Evolutionary conservation across 1,140 invertebrate genomes (phyloP).

Genomic region (Eupristina koningsbergeri): DNA sequence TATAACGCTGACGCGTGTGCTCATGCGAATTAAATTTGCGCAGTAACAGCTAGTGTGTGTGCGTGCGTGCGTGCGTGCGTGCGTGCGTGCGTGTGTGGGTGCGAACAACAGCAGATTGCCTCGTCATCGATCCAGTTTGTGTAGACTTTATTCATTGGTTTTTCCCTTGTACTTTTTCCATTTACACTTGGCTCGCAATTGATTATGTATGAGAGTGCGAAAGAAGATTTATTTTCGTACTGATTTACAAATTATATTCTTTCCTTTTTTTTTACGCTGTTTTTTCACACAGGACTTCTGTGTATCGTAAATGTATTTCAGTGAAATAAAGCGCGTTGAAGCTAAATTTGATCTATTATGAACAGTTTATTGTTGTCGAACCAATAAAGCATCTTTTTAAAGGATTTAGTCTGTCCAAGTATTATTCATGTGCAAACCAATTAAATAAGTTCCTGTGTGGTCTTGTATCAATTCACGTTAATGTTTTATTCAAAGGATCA

Average conservation of each 20-base stretch:
- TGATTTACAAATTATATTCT: not conserved
- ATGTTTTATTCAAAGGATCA: conserved; percentile 18
- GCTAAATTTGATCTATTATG: not conserved
- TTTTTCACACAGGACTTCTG: not conserved
- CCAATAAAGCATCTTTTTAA: not conserved
- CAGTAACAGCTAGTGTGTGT: too few species aligned
- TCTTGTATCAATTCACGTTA: not conserved
- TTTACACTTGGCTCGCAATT: not conserved
- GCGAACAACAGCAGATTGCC: conserved; percentile 21
- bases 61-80: not conserved
- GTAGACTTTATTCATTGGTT: not conserved
- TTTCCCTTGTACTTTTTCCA: not conserved
- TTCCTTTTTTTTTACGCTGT: too few species aligned
- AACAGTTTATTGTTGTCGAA: not conserved
- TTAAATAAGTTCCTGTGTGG: not conserved
- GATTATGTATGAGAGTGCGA: not conserved
- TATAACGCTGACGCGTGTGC: conserved; percentile 22
- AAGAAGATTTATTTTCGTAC: not conserved
- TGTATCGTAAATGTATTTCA: not conserved
- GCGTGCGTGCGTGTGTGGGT: not conserved
- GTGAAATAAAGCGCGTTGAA: not conserved
- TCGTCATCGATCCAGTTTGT: conserved; percentile 39
- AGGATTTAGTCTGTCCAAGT: not conserved
- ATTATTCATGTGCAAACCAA: not conserved
- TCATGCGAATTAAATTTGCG: not conserved